Percentiles rank a stretch among this genome's conserved stretches.
Evolutionary conservation across 1,140 invertebrate genomes (phyloP).

Genomic region (Nylanderia fulva): DNA sequence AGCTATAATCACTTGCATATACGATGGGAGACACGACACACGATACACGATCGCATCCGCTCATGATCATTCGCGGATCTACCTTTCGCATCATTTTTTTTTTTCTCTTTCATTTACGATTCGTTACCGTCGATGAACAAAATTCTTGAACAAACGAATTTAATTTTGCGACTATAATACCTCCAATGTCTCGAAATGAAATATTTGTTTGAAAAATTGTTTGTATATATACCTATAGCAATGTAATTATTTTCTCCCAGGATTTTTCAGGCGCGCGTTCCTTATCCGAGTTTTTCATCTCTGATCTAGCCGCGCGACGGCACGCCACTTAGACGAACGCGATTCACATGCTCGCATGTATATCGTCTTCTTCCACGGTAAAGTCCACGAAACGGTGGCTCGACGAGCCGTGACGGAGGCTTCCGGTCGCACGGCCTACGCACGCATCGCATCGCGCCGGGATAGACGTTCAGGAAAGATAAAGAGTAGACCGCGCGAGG

Average conservation of each 20-base stretch:
- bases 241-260: no score
- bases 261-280: constrained; percentile 10
- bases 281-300: constrained; percentile 24
- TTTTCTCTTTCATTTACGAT: background rate
- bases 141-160: background rate
- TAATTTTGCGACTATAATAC: background rate
- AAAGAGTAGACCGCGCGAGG: constrained; percentile 58
- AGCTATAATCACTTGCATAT: constrained; percentile 23
- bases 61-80: background rate
- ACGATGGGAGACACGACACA: constrained; percentile 33
- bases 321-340: constrained; percentile 32
- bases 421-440: constrained; percentile 82
- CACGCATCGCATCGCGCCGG: constrained; percentile 65
- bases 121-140: background rate
- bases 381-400: constrained; percentile 71
- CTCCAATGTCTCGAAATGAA: background rate
- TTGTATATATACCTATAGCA: no score
- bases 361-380: constrained; percentile 37
- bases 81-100: background rate
- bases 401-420: constrained; percentile 81
- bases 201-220: background rate
- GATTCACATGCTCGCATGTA: constrained; percentile 49
- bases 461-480: constrained; percentile 56
- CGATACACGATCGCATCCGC: constrained; percentile 33
- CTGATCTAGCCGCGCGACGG: constrained; percentile 13